phyloP scores from a whole-genome alignment of 1,140 invertebrate genomes.

The Hylaeus anthracinus region DNA sequence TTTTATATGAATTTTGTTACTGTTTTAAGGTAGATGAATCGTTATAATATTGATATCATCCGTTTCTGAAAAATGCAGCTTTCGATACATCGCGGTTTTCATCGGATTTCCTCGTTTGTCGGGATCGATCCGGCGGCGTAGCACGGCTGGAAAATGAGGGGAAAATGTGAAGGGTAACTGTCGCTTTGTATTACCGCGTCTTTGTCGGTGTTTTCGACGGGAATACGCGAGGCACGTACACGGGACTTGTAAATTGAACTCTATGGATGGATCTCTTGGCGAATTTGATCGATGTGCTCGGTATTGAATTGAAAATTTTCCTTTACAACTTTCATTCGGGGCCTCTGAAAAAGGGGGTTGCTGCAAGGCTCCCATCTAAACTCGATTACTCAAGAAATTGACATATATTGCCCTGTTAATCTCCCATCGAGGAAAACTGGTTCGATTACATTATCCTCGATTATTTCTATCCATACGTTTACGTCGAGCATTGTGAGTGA shows the following conservation, averaged over 20 bases:
- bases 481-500: too few species aligned
- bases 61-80: background rate
- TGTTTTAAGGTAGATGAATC: too few species aligned
- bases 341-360: too few species aligned
- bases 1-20: too few species aligned
- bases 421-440: too few species aligned
- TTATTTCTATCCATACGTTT: too few species aligned
- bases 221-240: slow-evolving; percentile 7
- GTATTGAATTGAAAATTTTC: background rate
- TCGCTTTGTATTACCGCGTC: slow-evolving; percentile 54
- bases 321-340: background rate
- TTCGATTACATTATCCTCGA: too few species aligned
- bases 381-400: too few species aligned
- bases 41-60: too few species aligned
- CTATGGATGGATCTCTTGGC: background rate
- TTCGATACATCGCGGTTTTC: slow-evolving; percentile 53
- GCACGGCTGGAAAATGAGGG: slow-evolving; percentile 30
- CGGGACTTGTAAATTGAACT: background rate
- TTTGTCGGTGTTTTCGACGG: slow-evolving; percentile 50
- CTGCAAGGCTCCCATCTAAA: too few species aligned
- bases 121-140: slow-evolving; percentile 56
- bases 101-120: slow-evolving; percentile 59
- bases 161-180: slow-evolving; percentile 52
- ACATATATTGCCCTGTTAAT: too few species aligned
- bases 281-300: background rate